phyloP scores from a whole-genome alignment of 2,113 vertebrate genomes.

The Nothoprocta perdicaria region DNA sequence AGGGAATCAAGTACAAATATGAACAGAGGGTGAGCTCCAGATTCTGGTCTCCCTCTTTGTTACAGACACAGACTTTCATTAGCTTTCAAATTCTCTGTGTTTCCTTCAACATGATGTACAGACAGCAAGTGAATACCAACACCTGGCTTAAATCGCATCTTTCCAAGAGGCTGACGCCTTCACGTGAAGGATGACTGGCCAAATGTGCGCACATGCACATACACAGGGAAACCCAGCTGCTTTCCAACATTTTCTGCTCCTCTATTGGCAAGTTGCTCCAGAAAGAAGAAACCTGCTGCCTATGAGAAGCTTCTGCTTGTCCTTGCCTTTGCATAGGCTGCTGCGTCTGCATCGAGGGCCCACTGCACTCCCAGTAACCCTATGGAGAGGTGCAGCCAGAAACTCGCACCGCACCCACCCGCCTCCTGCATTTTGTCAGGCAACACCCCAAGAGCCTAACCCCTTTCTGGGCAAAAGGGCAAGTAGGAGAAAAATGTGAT shows the following conservation, averaged over 20 bases:
- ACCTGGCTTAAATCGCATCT: background rate
- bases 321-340: background rate
- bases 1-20: background rate
- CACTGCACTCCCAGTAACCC: constrained; percentile 8
- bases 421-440: constrained; percentile 35
- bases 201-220: background rate
- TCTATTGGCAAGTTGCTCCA: background rate
- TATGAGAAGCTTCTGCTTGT: constrained; percentile 31
- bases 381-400: constrained; percentile 7
- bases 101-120: background rate
- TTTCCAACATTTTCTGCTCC: constrained; percentile 11
- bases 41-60: background rate
- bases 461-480: background rate
- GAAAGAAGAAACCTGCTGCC: constrained; percentile 18
- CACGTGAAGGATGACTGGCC: background rate
- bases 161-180: background rate
- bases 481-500: constrained; percentile 31
- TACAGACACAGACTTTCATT: background rate
- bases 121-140: background rate
- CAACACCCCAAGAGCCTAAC: background rate
- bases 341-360: background rate
- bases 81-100: background rate
- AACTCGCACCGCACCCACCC: background rate
- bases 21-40: background rate
- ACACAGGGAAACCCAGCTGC: constrained; percentile 6